Evolutionary conservation across 2,888 invertebrate genomes (phyloP).

Genomic region (Dioctria rufipes): DNA sequence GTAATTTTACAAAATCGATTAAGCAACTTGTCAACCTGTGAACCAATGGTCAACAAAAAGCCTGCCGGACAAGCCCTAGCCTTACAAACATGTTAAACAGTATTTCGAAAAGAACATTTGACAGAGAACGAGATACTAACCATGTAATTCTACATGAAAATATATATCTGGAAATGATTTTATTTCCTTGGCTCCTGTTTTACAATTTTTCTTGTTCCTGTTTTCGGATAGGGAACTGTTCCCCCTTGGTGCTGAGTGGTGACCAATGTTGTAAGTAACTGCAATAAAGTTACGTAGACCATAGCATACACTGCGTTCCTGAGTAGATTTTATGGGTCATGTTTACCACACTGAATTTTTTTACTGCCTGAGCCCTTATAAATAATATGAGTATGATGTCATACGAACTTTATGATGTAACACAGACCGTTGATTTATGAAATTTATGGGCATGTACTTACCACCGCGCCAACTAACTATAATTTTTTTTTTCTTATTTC

Average conservation of each 20-base stretch:
- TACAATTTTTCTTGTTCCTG: too few species aligned
- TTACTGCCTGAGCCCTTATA: constrained; percentile 17
- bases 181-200: too few species aligned
- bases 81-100: too few species aligned
- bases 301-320: not conserved
- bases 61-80: too few species aligned
- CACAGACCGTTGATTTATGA: not conserved
- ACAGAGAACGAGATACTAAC: too few species aligned
- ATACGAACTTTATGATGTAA: constrained; percentile 29
- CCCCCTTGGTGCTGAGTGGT: not conserved
- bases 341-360: constrained; percentile 44
- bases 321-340: constrained; percentile 45
- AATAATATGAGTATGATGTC: constrained; percentile 45
- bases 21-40: too few species aligned
- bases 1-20: too few species aligned
- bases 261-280: constrained; percentile 17
- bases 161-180: too few species aligned
- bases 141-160: too few species aligned
- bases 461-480: not conserved
- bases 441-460: not conserved
- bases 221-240: too few species aligned
- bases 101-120: too few species aligned
- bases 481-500: not conserved
- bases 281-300: not conserved
- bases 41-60: too few species aligned